Conservation (phyloP, 2,797 vertebrate genomes). For the Trematomus bernacchii region DNA sequence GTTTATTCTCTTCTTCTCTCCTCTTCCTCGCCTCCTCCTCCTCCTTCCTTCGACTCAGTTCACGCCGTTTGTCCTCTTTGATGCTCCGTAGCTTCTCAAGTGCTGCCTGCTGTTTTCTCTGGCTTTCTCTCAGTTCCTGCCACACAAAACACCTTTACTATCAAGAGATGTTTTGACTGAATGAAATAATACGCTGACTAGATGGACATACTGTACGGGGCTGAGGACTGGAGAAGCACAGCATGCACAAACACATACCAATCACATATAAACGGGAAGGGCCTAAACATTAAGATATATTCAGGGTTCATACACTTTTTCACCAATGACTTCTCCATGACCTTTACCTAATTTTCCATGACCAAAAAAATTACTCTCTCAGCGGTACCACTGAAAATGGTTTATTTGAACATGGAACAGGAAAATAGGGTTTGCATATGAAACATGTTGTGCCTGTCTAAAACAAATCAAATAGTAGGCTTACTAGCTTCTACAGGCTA, state of each 20-base stretch:
- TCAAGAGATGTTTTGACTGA: background rate
- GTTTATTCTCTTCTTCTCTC: conserved; percentile 57
- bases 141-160: conserved; percentile 16
- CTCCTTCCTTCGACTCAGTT: conserved; percentile 87
- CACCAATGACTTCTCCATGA: no score
- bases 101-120: conserved; percentile 90
- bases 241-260: conserved; percentile 21
- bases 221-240: conserved; percentile 10
- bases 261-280: background rate
- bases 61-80: conserved; percentile 91
- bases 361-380: no score
- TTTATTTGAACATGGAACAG: no score
- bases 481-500: no score
- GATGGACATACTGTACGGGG: background rate
- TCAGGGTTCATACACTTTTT: no score
- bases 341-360: no score
- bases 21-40: conserved; percentile 84
- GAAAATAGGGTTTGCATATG: no score
- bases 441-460: no score
- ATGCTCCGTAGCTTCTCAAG: conserved; percentile 91
- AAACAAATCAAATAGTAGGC: no score
- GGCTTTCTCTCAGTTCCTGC: conserved; percentile 93
- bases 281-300: conserved; percentile 1
- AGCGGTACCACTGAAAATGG: no score
- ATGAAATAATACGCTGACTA: background rate